Percentiles rank a stretch among this genome's conserved stretches.
phyloP scores from a whole-genome alignment of 2,797 vertebrate species.

The Heteromormyrus szaboi region DNA sequence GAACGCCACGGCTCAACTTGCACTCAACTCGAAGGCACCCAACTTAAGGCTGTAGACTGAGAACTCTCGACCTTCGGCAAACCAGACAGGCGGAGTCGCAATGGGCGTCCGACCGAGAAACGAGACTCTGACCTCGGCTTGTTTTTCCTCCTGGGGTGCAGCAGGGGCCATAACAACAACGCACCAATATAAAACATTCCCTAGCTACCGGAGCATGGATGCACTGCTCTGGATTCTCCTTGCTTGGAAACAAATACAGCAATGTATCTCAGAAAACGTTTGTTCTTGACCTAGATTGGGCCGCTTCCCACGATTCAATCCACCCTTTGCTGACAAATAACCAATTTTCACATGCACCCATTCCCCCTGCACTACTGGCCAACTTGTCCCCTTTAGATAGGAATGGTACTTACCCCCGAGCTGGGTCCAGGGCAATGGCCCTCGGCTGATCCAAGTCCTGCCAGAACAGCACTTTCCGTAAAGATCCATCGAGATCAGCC shows the following conservation, averaged over 20 bases:
- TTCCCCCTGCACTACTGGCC: not conserved
- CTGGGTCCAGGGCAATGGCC: constrained; percentile 89
- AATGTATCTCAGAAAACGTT: not conserved
- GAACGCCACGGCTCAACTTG: not conserved
- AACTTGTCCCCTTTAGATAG: constrained; percentile 1
- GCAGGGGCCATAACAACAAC: constrained; percentile 27
- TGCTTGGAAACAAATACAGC: constrained; percentile 7
- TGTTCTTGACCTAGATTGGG: constrained; percentile 7
- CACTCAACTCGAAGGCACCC: not conserved
- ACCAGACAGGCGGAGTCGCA: not conserved
- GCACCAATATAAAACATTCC: constrained; percentile 36
- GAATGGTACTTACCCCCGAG: constrained; percentile 77
- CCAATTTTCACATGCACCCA: not conserved
- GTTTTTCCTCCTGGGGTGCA: constrained; percentile 13
- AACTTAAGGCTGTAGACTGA: constrained; percentile 23
- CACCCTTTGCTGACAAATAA: constrained; percentile 17
- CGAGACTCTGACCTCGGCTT: constrained; percentile 17
- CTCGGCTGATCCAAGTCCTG: constrained; percentile 94
- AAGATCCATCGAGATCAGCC: constrained; percentile 80
- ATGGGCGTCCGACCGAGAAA: constrained; percentile 11
- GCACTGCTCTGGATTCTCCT: constrained; percentile 19
- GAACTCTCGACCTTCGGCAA: constrained; percentile 11
- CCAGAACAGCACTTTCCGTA: constrained; percentile 94
- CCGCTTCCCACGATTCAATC: constrained; percentile 35
- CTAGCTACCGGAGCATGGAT: constrained; percentile 28